Conservation (phyloP, 2,888 invertebrate genomes). For the Halictus quadricinctus region DNA sequence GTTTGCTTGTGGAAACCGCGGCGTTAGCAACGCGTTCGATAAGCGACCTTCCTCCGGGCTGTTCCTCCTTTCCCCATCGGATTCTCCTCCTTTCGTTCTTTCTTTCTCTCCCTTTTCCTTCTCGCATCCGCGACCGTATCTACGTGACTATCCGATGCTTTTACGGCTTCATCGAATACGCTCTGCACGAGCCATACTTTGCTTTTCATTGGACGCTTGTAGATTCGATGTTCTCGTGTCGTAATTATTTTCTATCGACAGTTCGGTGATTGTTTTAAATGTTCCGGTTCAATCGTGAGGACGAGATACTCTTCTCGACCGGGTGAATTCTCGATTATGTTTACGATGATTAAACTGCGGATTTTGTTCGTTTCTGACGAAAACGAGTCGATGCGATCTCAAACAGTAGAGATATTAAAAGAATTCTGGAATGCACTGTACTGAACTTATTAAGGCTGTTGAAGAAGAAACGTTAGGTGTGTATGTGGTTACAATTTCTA, state of each 20-base stretch:
- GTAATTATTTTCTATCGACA: background rate
- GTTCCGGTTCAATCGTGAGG: background rate
- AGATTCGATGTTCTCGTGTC: too few species aligned
- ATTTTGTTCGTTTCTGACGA: too few species aligned
- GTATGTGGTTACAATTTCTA: too few species aligned
- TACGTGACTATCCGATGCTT: slow-evolving; percentile 51
- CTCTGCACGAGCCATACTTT: slow-evolving; percentile 17
- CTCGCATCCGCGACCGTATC: slow-evolving; percentile 44
- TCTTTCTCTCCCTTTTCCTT: background rate
- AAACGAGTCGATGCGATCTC: too few species aligned
- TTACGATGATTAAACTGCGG: too few species aligned
- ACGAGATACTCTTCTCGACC: background rate
- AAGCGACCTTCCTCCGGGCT: slow-evolving; percentile 32
- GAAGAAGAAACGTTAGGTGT: too few species aligned
- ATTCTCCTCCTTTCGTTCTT: slow-evolving; percentile 7
- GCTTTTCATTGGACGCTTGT: background rate
- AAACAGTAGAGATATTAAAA: too few species aligned
- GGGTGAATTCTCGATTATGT: background rate
- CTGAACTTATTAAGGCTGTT: too few species aligned
- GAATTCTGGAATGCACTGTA: too few species aligned
- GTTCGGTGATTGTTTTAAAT: background rate
- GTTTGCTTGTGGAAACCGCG: slow-evolving; percentile 37
- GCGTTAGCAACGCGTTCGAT: slow-evolving; percentile 30
- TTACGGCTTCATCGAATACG: slow-evolving; percentile 61
- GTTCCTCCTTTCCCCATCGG: slow-evolving; percentile 27